Conservation (phyloP, 2,113 vertebrate species). For the Tetrao urogallus region DNA sequence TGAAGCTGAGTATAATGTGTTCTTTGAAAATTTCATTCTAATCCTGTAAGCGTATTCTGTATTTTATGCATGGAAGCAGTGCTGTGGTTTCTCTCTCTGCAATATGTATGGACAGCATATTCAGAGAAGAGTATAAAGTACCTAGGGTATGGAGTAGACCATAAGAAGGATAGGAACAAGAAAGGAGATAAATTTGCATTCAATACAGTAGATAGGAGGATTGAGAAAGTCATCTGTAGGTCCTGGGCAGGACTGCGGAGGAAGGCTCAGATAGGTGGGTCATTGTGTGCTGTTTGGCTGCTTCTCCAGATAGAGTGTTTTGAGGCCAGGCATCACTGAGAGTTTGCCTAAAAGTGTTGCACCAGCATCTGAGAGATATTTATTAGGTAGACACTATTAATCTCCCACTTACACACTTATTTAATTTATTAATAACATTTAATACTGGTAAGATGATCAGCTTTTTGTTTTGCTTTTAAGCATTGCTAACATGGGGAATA, state of each 20-base stretch:
- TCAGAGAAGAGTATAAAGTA: neutral
- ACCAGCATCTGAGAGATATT: neutral
- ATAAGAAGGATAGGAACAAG: neutral
- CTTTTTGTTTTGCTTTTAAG: conserved; percentile 64
- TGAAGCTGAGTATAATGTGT: neutral
- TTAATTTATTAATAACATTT: conserved; percentile 35
- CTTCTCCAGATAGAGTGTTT: conserved; percentile 34
- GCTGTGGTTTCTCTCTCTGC: neutral
- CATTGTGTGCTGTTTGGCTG: neutral
- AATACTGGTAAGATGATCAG: conserved; percentile 31
- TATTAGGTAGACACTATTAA: neutral
- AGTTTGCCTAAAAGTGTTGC: neutral
- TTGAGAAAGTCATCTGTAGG: neutral
- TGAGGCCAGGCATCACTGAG: neutral
- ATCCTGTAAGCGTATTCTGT: neutral
- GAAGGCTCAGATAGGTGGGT: neutral
- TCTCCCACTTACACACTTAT: conserved; percentile 24
- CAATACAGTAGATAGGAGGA: neutral
- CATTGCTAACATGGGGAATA: conserved; percentile 29
- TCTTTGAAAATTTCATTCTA: neutral
- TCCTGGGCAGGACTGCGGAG: accelerated
- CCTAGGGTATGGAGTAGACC: neutral
- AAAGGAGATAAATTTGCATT: neutral
- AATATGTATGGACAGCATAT: neutral
- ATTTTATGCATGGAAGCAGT: neutral